These are phyloP conservation scores for Mohoua ochrocephala DNA, from an alignment of 2,113 vertebrate species.

Conservation along the genomic window DNA sequence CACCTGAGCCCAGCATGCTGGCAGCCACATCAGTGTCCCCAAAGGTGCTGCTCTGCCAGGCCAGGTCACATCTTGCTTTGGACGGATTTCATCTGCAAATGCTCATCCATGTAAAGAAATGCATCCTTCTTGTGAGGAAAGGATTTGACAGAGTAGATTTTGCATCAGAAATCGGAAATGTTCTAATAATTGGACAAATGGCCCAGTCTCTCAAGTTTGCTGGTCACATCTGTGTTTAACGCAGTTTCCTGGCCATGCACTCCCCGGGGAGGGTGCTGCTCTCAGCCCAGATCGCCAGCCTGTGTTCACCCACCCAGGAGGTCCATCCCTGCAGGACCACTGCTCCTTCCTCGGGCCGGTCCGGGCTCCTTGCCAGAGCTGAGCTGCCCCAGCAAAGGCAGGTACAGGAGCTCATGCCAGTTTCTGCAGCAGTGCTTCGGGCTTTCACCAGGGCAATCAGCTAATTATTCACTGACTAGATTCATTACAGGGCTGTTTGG, in stretches of 20 bases:
- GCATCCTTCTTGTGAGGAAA: not conserved
- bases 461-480: not conserved
- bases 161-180: not conserved
- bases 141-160: not conserved
- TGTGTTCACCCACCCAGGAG: fast-evolving
- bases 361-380: not conserved
- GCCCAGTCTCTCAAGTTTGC: not conserved
- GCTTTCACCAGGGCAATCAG: not conserved
- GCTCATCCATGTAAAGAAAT: not conserved
- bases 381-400: not conserved
- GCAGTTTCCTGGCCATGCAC: not conserved
- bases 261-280: not conserved
- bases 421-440: not conserved
- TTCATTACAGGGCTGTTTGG: not conserved
- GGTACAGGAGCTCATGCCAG: not conserved
- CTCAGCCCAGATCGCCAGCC: not conserved
- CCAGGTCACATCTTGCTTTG: not conserved
- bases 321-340: not conserved
- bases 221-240: not conserved
- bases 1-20: not conserved
- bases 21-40: not conserved
- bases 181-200: not conserved
- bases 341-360: fast-evolving
- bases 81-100: not conserved
- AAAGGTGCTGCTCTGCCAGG: not conserved